Evolutionary conservation across 2,113 vertebrate genomes (phyloP).

Genomic region (Promerops cafer): DNA sequence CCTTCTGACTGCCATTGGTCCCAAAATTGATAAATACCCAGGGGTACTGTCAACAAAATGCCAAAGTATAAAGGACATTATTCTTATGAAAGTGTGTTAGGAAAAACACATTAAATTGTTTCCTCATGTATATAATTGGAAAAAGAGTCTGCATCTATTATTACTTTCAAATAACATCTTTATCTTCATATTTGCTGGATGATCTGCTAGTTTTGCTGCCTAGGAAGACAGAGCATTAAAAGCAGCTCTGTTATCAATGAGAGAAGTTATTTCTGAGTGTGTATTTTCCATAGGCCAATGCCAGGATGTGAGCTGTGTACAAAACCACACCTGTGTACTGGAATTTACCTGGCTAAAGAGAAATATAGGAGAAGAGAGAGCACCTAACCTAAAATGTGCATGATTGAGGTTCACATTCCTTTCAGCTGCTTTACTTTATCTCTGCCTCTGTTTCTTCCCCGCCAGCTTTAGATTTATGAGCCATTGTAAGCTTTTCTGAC

Average conservation of each 20-base stretch:
- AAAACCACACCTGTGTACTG: background rate
- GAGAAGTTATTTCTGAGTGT: background rate
- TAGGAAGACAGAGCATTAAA: background rate
- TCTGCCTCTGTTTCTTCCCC: background rate
- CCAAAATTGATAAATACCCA: constrained; percentile 27
- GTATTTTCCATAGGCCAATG: background rate
- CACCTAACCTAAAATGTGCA: accelerated
- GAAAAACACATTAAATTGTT: constrained; percentile 22
- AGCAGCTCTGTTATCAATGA: background rate
- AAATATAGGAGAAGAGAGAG: background rate
- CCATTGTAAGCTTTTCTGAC: constrained; percentile 22
- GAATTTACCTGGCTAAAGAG: background rate
- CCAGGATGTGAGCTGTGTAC: background rate
- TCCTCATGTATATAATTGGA: background rate
- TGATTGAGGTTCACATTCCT: background rate
- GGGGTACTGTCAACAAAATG: constrained; percentile 20
- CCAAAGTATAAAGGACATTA: background rate
- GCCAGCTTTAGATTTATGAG: constrained; percentile 52
- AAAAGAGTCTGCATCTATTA: constrained; percentile 11
- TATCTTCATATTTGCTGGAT: background rate
- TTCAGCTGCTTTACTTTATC: background rate
- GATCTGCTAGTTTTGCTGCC: background rate
- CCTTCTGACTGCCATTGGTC: constrained; percentile 2
- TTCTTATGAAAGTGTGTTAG: background rate
- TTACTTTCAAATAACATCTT: constrained; percentile 15